Base-by-base conservation (phyloP, 2,888 invertebrate genomes). In the Junonia oenone region DNA sequence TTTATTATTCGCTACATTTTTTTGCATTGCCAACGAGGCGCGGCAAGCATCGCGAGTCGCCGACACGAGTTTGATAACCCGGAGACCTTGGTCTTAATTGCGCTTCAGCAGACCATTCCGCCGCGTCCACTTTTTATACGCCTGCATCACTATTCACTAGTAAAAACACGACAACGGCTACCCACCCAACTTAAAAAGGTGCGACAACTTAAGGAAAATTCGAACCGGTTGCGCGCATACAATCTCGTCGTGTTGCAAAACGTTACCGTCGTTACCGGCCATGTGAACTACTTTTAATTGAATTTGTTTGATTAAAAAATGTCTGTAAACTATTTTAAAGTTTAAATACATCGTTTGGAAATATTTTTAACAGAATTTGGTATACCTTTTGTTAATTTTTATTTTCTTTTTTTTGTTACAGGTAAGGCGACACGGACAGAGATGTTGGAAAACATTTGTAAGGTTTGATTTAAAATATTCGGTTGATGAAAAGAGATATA, bases 41-140 rank as follows among this genome's bases (percentile, higher is more conserved):
- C 83, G 80, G 81, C 79, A 68, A 73, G 74, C 79, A 71, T 69
- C 74, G 77, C 81, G 73, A 82, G 77, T 78, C 81, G 76, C 77
- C 81, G 83, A 75, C 85, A 78, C 82, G 89, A 77, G 90, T 90
- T 90, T 89, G 90, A 90, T 90, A 90, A 90, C 90, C 90, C 79
- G 89, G 75, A 88, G 90, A 90, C 90, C 90, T 90, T 90, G 89
- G 88, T 88, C 89, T 89, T 90, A 90, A 90, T 90, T 90, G 89
- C 88, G 86, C 81, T 82, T 80, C 83, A 82, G 83, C 83, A 78
- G 84, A 82, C 87, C 85, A 87, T 83, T 89, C 84, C 78, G 78
- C 78, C 78, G 79, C 73, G 87, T 78, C 88, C 82, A 83, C 86
- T 89, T 89, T 89, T 89, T 89, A 88, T 89, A 80, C 80, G 84